Evolutionary conservation across 2,113 vertebrate species (phyloP).

Genomic region (Dipodomys ordii): DNA sequence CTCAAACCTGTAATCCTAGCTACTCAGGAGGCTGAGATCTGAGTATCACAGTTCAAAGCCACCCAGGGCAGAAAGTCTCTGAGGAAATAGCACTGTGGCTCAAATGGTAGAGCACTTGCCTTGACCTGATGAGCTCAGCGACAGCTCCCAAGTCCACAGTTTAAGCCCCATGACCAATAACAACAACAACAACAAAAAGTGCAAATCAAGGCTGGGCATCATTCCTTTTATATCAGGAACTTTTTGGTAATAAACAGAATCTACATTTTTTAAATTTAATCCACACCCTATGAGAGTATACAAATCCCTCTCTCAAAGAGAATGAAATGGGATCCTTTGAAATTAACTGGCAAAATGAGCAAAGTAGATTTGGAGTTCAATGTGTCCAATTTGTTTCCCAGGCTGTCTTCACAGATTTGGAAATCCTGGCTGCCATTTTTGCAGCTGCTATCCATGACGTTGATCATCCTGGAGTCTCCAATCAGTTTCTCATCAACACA

Average conservation of each 20-base stretch:
- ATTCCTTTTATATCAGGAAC: not conserved
- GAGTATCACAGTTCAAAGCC: too few relatives aligned
- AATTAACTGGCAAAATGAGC: not conserved
- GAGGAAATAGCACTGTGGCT: too few relatives aligned
- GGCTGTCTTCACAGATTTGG: slow-evolving; percentile 98
- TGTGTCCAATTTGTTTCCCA: slow-evolving; percentile 74
- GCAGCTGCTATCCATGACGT: slow-evolving; percentile 98
- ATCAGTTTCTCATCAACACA: slow-evolving; percentile 99
- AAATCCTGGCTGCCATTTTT: slow-evolving; percentile 98
- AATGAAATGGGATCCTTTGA: not conserved
- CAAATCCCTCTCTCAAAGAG: not conserved
- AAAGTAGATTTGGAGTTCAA: not conserved
- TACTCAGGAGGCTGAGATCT: too few relatives aligned
- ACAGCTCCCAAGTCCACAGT: too few relatives aligned
- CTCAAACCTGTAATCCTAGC: too few relatives aligned
- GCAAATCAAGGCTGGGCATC: not conserved
- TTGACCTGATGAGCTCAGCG: too few relatives aligned
- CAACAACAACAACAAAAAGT: too few relatives aligned
- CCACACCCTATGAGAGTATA: not conserved
- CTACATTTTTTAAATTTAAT: not conserved
- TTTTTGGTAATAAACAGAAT: not conserved
- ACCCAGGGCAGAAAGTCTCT: too few relatives aligned
- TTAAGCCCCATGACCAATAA: too few relatives aligned
- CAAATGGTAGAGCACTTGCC: too few relatives aligned
- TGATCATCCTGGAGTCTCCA: slow-evolving; percentile 98